Evolutionary conservation across 2,888 invertebrate species (phyloP).

Genomic region (Dione juno): DNA sequence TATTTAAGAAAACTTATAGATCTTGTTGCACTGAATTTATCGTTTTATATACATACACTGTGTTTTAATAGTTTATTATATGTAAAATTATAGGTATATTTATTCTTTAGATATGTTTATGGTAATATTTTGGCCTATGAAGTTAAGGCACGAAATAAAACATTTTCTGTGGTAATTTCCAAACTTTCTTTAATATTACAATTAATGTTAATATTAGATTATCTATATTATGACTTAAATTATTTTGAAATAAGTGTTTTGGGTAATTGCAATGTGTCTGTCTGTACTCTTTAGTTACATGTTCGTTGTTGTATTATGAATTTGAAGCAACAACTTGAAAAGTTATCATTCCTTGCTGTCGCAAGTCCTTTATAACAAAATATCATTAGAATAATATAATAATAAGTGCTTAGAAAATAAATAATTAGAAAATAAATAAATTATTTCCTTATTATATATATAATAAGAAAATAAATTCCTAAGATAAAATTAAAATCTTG

Average conservation of each 20-base stretch:
- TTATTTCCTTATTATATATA: no score
- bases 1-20: slow-evolving; percentile 4
- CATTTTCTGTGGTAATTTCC: neutral
- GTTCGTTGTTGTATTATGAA: slow-evolving; percentile 29
- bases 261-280: slow-evolving; percentile 35
- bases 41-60: slow-evolving; percentile 31
- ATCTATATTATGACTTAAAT: slow-evolving; percentile 10
- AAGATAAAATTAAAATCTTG: neutral
- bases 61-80: slow-evolving; percentile 34
- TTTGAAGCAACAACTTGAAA: neutral
- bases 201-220: slow-evolving; percentile 21
- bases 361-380: slow-evolving; percentile 9
- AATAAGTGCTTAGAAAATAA: slow-evolving; percentile 12
- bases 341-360: slow-evolving; percentile 1
- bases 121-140: slow-evolving; percentile 17
- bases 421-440: no score
- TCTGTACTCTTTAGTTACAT: slow-evolving; percentile 25
- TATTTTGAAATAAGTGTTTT: slow-evolving; percentile 23
- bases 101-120: slow-evolving; percentile 7
- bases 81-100: slow-evolving; percentile 8
- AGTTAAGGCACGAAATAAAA: neutral
- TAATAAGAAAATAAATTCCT: neutral
- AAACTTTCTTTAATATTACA: neutral
- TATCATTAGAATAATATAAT: slow-evolving; percentile 15
- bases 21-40: slow-evolving; percentile 36